phyloP scores from a whole-genome alignment of 2,888 invertebrate species.

The Spodoptera exigua region DNA sequence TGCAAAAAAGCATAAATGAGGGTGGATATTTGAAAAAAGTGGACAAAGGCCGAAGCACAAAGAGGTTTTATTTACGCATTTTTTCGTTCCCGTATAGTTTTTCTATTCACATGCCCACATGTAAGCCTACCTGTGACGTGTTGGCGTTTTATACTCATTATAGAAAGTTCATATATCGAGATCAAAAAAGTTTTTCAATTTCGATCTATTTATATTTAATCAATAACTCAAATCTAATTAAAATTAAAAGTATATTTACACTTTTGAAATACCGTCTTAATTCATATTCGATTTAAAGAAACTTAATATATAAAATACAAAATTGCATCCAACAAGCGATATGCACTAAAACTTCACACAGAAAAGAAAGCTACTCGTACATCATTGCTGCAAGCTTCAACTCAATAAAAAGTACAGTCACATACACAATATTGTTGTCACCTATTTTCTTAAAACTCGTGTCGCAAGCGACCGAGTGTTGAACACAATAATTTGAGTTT shows the following conservation, averaged over 20 bases:
- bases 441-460: slow-evolving; percentile 69
- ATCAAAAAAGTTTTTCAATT: too few species aligned
- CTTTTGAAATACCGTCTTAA: too few species aligned
- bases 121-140: slow-evolving; percentile 60
- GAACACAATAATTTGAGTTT: slow-evolving; percentile 85
- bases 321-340: slow-evolving; percentile 6
- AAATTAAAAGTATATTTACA: too few species aligned
- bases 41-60: slow-evolving; percentile 85
- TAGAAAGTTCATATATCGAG: slow-evolving; percentile 30
- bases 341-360: slow-evolving; percentile 19
- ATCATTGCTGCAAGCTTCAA: slow-evolving; percentile 45
- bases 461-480: slow-evolving; percentile 72
- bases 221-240: too few species aligned
- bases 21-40: slow-evolving; percentile 80
- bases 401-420: slow-evolving; percentile 65
- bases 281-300: too few species aligned
- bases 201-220: too few species aligned
- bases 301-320: slow-evolving; percentile 18
- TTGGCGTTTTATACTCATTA: slow-evolving; percentile 41
- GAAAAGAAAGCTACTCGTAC: slow-evolving; percentile 47
- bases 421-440: slow-evolving; percentile 64
- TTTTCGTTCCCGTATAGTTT: slow-evolving; percentile 80
- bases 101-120: slow-evolving; percentile 67
- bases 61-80: slow-evolving; percentile 78
- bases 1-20: slow-evolving; percentile 86